Evolutionary conservation across 2,888 invertebrate species (phyloP).

Genomic region (Cheilosia variabilis): DNA sequence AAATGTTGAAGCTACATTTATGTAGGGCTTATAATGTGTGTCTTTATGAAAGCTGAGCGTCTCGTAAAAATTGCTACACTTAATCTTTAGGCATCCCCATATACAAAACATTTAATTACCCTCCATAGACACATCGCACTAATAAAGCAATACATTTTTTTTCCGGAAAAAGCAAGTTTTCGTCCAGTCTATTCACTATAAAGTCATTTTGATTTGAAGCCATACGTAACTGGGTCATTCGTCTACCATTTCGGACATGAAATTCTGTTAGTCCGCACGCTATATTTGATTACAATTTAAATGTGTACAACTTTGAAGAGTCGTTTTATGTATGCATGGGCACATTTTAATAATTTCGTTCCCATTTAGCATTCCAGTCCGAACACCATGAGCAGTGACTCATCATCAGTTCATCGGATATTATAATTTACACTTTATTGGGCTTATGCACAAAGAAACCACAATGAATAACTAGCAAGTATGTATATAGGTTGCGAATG

Average conservation of each 20-base stretch:
- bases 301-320: neutral
- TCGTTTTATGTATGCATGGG: neutral
- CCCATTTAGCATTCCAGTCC: conserved; percentile 42
- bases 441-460: conserved; percentile 34
- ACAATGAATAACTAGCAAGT: neutral
- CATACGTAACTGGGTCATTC: conserved; percentile 37
- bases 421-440: conserved; percentile 37
- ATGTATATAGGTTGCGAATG: neutral
- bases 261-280: conserved; percentile 7
- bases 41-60: no score
- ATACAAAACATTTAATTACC: no score
- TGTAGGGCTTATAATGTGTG: no score
- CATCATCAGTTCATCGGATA: conserved; percentile 4
- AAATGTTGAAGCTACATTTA: no score
- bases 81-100: no score
- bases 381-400: conserved; percentile 40
- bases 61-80: no score
- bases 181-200: neutral
- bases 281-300: neutral
- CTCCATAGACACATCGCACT: neutral
- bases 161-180: neutral
- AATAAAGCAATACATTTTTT: neutral
- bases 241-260: conserved; percentile 16
- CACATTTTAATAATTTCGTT: conserved; percentile 29
- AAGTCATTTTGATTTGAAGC: neutral